Evolutionary conservation across 2,888 invertebrate genomes (phyloP).

Genomic region (Drosophila tanythrix): DNA sequence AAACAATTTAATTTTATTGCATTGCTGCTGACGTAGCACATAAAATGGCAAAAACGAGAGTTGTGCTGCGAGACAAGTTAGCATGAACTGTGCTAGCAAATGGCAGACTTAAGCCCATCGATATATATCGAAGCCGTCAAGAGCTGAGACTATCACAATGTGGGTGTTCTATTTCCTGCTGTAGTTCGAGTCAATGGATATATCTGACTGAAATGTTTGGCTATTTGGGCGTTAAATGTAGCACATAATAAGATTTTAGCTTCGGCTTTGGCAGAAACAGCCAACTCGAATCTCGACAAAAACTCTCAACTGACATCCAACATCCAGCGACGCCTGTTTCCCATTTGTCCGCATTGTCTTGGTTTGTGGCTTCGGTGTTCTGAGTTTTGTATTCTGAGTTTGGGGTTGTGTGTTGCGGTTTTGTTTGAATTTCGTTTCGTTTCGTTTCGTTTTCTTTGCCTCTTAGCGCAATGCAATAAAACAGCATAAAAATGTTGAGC

Average conservation of each 20-base stretch:
- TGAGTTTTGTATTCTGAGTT: not conserved
- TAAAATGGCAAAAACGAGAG: constrained; percentile 41
- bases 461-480: constrained; percentile 74
- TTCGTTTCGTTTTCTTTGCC: constrained; percentile 53
- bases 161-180: constrained; percentile 26
- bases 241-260: constrained; percentile 75
- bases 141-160: constrained; percentile 32
- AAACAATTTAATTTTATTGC: constrained; percentile 72
- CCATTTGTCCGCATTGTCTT: constrained; percentile 27
- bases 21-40: constrained; percentile 48
- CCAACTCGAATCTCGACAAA: constrained; percentile 8
- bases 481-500: constrained; percentile 77
- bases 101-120: constrained; percentile 3
- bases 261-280: constrained; percentile 8
- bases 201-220: constrained; percentile 51
- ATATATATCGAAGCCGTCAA: constrained; percentile 15
- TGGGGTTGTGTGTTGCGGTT: constrained; percentile 7
- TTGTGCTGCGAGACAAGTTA: not conserved
- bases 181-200: constrained; percentile 41
- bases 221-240: constrained; percentile 75
- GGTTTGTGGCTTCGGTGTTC: constrained; percentile 12
- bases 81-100: constrained; percentile 1
- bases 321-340: constrained; percentile 3
- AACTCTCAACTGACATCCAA: constrained; percentile 5
- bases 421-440: constrained; percentile 39